phyloP scores from a whole-genome alignment of 2,113 vertebrate species.

The Nyctibius bracteatus region DNA sequence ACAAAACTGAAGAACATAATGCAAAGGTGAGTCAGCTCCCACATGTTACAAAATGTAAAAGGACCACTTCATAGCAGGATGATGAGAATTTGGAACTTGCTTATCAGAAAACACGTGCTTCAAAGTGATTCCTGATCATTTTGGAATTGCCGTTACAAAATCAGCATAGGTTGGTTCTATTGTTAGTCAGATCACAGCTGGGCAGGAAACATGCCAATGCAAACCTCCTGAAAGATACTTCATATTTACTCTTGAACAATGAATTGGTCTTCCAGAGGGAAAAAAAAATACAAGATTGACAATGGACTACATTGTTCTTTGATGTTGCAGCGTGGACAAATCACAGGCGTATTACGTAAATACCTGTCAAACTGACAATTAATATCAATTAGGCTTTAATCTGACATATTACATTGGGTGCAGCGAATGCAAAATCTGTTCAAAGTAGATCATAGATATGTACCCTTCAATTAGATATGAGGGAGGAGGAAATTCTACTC shows the following conservation, averaged over 20 bases:
- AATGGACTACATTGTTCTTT: constrained; percentile 73
- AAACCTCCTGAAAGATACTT: constrained; percentile 62
- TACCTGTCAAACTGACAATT: constrained; percentile 63
- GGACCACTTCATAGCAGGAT: constrained; percentile 50
- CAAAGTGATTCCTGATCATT: constrained; percentile 67
- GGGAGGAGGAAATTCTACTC: constrained; percentile 37
- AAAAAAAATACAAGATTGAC: constrained; percentile 50
- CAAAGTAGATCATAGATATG: constrained; percentile 1
- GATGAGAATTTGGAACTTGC: constrained; percentile 61
- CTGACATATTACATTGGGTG: constrained; percentile 45
- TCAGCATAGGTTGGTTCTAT: constrained; percentile 55
- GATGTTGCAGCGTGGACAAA: constrained; percentile 42
- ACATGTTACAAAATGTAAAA: constrained; percentile 36
- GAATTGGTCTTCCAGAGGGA: constrained; percentile 61
- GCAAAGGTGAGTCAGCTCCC: background rate
- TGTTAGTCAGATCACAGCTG: constrained; percentile 64
- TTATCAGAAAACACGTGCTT: constrained; percentile 51
- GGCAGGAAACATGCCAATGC: constrained; percentile 52
- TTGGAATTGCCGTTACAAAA: constrained; percentile 69
- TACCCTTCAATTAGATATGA: constrained; percentile 30
- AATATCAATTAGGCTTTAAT: constrained; percentile 57
- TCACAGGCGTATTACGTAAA: constrained; percentile 23
- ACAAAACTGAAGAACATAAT: background rate
- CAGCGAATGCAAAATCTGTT: constrained; percentile 27
- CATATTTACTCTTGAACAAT: constrained; percentile 72